Percentiles rank a stretch among this genome's conserved stretches.
Conservation (phyloP, 2,113 vertebrate genomes). For the Entomyzon cyanotis region DNA sequence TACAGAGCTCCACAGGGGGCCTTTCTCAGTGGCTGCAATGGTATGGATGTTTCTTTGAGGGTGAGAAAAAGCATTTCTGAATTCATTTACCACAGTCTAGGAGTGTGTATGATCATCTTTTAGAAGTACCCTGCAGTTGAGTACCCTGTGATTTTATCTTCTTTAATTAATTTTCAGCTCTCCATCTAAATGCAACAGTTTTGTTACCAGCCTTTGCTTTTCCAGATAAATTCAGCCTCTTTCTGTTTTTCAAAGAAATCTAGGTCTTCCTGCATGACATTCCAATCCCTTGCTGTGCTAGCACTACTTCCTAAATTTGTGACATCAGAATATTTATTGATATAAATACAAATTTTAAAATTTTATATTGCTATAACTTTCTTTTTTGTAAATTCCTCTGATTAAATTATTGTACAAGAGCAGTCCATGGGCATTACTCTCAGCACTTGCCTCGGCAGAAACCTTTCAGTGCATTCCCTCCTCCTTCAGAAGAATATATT, state of each 20-base stretch:
- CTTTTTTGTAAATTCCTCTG: background rate
- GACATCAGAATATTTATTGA: background rate
- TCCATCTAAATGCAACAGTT: background rate
- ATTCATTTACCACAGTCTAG: background rate
- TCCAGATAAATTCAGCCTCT: background rate
- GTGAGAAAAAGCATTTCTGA: background rate
- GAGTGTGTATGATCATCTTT: background rate
- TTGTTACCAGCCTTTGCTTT: background rate
- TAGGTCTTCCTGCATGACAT: background rate
- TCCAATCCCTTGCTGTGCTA: background rate
- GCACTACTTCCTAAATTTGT: background rate
- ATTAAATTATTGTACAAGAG: background rate
- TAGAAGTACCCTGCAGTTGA: background rate
- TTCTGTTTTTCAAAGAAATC: background rate
- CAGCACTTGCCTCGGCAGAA: background rate
- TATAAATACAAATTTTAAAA: background rate
- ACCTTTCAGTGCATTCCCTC: background rate
- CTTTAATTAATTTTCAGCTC: constrained; percentile 28
- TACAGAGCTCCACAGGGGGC: background rate
- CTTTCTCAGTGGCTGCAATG: background rate
- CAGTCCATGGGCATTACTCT: background rate
- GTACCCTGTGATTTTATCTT: constrained; percentile 10
- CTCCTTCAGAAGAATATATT: background rate
- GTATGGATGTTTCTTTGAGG: accelerated
- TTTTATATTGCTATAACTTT: background rate